phyloP scores from a whole-genome alignment of 2,113 vertebrate species.

The Hemibagrus wyckioides region DNA sequence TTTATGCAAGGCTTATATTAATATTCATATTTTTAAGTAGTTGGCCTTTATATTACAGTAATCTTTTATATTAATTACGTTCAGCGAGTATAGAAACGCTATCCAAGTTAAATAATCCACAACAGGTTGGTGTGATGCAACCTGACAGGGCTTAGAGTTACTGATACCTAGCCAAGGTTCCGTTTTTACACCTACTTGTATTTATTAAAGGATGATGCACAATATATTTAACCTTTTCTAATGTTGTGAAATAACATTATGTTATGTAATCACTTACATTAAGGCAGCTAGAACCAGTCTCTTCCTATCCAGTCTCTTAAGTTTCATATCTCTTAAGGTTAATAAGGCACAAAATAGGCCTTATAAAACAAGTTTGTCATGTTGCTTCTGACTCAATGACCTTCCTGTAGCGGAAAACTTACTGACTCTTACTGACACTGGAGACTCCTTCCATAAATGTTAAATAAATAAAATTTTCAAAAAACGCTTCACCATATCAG shows the following conservation, averaged over 20 bases:
- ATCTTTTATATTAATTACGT: not conserved
- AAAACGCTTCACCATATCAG: not conserved
- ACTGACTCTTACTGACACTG: not conserved
- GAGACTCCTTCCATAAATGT: not conserved
- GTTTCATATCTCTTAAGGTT: not conserved
- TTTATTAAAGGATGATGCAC: too few species aligned
- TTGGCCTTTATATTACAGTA: not conserved
- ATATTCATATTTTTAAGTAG: not conserved
- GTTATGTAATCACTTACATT: too few species aligned
- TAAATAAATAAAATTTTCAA: not conserved
- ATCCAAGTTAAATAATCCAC: not conserved
- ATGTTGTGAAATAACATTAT: not conserved
- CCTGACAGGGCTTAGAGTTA: not conserved
- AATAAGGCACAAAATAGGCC: not conserved
- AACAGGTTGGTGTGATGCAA: not conserved
- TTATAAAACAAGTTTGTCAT: not conserved
- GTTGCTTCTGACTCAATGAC: not conserved
- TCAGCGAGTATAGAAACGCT: not conserved
- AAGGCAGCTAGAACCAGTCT: not conserved
- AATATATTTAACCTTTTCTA: too few species aligned
- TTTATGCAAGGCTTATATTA: not conserved
- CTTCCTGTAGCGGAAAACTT: not conserved
- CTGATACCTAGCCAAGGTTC: not conserved
- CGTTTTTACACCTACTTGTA: not conserved
- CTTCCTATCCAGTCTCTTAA: not conserved